Evolutionary conservation across 2,113 vertebrate genomes (phyloP), one percentile per base, ranked within the genome.

Genomic region (Cynoglossus semilaevis): DNA sequence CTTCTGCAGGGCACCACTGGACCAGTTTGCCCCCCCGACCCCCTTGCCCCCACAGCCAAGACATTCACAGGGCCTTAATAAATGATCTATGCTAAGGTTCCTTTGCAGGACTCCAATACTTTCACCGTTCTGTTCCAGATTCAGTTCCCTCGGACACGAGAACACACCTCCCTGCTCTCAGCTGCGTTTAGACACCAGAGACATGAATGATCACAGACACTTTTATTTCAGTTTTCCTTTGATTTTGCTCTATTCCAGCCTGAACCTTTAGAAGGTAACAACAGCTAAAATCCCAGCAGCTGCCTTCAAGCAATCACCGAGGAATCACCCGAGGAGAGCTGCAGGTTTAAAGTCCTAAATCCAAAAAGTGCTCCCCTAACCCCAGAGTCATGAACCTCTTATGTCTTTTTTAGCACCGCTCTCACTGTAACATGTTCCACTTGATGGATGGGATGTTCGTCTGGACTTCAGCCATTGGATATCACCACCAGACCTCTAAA

Each of bases 401-500:
- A 68, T 79, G 48, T 84, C 63, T 84, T 80, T 84, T 79, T 84
- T 6, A 73, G 86, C 80, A 67, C 73, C 58, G 58, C 61, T 77
- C 70, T 81, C 53, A 69, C 60, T 45, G 69, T 58, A 63, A 46
- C 57, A 45, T 63, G 52, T 63, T 72, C 71, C 59, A 35, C 42
- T 48, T 54, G 68, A 75, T 65, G 50, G 7, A 74, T 76, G 84
- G 59, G 63, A 61, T 41, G 73, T 54, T 70, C 69, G 75, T 68
- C 66, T 47, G 51, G 44, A 70, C 44, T 51, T 51, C 44, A 62
- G 65, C 48, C 72, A 12, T 13, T 8, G 36, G 54, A 50, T 54
- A 68, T 55, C 66, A 66, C 58, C 53, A 51, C 22, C 18, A 15
- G 49, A 34, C 66, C 58, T 72, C 66, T 70, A 51, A 81, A 35